Evolutionary conservation across 2,888 invertebrate genomes (phyloP).

Genomic region (Dryadula phaetusa): DNA sequence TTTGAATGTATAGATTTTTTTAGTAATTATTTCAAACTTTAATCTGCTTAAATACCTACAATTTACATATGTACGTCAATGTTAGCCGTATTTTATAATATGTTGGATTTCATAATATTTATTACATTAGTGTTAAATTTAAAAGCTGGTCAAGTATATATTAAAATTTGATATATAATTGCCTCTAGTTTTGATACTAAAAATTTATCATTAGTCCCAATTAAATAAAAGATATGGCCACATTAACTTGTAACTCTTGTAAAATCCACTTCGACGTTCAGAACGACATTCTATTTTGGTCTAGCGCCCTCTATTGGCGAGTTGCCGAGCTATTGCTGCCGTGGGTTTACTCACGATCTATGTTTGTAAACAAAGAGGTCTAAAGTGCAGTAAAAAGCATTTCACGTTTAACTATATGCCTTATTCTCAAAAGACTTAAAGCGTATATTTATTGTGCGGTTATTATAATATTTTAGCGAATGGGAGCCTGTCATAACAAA

Average conservation of each 20-base stretch:
- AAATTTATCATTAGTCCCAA: no score
- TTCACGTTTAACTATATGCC: constrained; percentile 10
- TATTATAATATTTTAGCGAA: constrained; percentile 18
- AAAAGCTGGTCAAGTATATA: no score
- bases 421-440: constrained; percentile 18
- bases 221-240: constrained; percentile 27
- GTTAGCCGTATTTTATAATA: no score
- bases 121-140: no score
- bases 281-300: constrained; percentile 72
- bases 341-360: constrained; percentile 75
- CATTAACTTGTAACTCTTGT: constrained; percentile 58
- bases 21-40: no score
- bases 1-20: no score
- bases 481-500: constrained; percentile 13
- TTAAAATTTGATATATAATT: no score
- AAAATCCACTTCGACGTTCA: constrained; percentile 49
- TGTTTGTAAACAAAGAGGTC: constrained; percentile 77
- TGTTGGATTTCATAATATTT: no score
- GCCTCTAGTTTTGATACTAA: no score
- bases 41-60: no score
- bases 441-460: constrained; percentile 17
- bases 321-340: constrained; percentile 70
- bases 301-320: constrained; percentile 81
- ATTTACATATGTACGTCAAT: no score
- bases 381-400: constrained; percentile 38